Percentiles rank a stretch among this genome's conserved stretches.
These are phyloP conservation scores for Dinothrombium tinctorium DNA, from an alignment of 1,140 invertebrate genomes.

Conservation along the genomic window DNA sequence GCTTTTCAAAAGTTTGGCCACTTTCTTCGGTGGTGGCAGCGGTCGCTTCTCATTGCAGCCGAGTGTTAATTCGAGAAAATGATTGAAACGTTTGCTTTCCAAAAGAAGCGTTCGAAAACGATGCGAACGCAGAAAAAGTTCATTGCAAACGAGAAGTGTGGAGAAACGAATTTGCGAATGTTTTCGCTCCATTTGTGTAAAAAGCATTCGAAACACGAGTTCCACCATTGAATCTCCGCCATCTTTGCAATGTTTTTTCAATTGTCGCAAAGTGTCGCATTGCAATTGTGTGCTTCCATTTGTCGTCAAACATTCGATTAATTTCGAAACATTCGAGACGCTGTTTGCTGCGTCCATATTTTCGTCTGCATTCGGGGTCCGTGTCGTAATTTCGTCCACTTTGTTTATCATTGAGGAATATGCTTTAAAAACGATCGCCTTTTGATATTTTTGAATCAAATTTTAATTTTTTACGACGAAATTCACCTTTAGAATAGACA, in stretches of 20 bases:
- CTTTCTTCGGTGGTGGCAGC: constrained; percentile 27
- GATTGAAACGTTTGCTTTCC: constrained; percentile 24
- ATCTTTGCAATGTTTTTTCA: constrained; percentile 25
- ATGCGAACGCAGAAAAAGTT: constrained; percentile 30
- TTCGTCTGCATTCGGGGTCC: too few relatives aligned
- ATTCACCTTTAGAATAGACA: too few relatives aligned
- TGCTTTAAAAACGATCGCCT: too few relatives aligned
- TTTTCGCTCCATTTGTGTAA: constrained; percentile 25
- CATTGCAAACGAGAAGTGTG: constrained; percentile 27
- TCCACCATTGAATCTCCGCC: constrained; percentile 22
- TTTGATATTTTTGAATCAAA: too few relatives aligned
- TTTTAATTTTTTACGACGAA: too few relatives aligned
- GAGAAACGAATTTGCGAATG: constrained; percentile 32
- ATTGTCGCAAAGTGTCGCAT: constrained; percentile 20
- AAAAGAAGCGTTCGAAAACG: constrained; percentile 26
- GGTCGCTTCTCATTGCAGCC: constrained; percentile 23
- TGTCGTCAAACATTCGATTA: constrained; percentile 23
- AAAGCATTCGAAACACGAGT: constrained; percentile 23
- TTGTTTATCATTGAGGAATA: too few relatives aligned
- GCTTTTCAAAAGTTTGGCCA: constrained; percentile 24
- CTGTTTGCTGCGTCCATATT: too few relatives aligned
- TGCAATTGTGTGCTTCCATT: constrained; percentile 21
- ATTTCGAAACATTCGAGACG: too few relatives aligned
- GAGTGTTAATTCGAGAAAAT: constrained; percentile 24
- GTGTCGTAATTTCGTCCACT: too few relatives aligned